Base-by-base conservation (phyloP, 1,140 invertebrate genomes). In the Hycleus cichorii region DNA sequence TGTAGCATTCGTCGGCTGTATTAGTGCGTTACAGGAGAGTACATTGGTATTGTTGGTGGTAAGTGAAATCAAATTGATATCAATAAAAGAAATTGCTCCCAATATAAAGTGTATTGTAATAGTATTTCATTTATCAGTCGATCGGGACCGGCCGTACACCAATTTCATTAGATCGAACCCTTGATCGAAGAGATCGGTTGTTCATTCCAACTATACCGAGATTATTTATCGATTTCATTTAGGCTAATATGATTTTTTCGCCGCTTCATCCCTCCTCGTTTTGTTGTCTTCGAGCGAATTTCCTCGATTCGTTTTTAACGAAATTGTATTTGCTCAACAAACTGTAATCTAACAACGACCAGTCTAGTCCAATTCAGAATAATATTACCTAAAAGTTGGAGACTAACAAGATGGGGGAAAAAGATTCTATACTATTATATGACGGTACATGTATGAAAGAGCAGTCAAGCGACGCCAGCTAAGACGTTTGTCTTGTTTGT, bases 1-100 rank as follows among this genome's bases (percentile, higher is more conserved):
- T 0, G 80, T 89, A 2, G 78, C 86, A 0, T 86, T 91, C 67
- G 67, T 90, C 38, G 88, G 89, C 7, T 91, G 89, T 64, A 81
- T 85, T 2, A 83, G 82, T 3, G 83, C 86, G 0, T 66, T 89
- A 3, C 84, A 84, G 77, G 87, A 90, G 72, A 80, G 83, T 57
- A 75, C 77, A 0, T 24, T 79, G 10, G 75, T 81, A 1, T 71
- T 90, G 32, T 78, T 80, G 42, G 72, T 78, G 27, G 87, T 88
- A 76, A 83, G 84, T 78, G 32, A 4, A 32, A 32, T 32, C 32
- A 32, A 32, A 32, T 32, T 32, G 32, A 32, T 32, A 32, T 7
- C 4, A 32, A 42, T 42, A 42, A 39, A 12, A 12, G 12, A 12
- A 39, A 10, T 7, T 39, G 39, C 39, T 6, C 39, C 10, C 10